phyloP scores from a whole-genome alignment of 2,888 invertebrate species.

The Buathra laborator region DNA sequence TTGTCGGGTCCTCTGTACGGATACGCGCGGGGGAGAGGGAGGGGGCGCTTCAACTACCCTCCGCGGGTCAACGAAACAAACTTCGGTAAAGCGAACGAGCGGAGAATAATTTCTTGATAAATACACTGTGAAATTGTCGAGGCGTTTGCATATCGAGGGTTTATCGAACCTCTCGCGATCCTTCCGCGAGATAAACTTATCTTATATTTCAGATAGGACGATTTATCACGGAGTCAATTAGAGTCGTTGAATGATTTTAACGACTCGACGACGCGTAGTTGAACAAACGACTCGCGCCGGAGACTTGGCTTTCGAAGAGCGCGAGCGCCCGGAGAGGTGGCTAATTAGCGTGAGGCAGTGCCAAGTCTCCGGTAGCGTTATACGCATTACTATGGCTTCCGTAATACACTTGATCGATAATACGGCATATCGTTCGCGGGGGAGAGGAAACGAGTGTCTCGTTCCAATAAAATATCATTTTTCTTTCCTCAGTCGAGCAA shows the following conservation, averaged over 20 bases:
- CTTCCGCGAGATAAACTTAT: background rate
- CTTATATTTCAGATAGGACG: background rate
- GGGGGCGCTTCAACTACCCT: conserved; percentile 43
- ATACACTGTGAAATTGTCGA: background rate
- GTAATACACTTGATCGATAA: conserved; percentile 81
- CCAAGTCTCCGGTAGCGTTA: conserved; percentile 48
- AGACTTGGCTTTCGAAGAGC: conserved; percentile 31
- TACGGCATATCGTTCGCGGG: conserved; percentile 71
- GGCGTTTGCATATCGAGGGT: background rate
- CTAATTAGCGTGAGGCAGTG: conserved; percentile 70
- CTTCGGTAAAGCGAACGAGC: conserved; percentile 31
- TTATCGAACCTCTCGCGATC: conserved; percentile 12
- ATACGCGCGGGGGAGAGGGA: conserved; percentile 30
- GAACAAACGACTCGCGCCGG: conserved; percentile 30
- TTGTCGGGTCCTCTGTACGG: conserved; percentile 38
- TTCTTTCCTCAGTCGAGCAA: background rate
- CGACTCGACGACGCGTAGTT: conserved; percentile 33
- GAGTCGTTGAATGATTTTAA: conserved; percentile 45
- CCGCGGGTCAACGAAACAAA: conserved; percentile 61
- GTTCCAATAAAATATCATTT: background rate
- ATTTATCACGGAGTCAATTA: conserved; percentile 29
- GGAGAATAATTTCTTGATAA: background rate
- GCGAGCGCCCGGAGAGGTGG: conserved; percentile 49
- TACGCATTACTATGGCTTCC: conserved; percentile 77
- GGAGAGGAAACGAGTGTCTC: conserved; percentile 1